A percentile compares a stretch with the other conserved stretches of the same genome.
These are phyloP conservation scores for Diadema setosum DNA, from an alignment of 35 echinoderm and acorn worm species.

Conservation along the genomic window DNA sequence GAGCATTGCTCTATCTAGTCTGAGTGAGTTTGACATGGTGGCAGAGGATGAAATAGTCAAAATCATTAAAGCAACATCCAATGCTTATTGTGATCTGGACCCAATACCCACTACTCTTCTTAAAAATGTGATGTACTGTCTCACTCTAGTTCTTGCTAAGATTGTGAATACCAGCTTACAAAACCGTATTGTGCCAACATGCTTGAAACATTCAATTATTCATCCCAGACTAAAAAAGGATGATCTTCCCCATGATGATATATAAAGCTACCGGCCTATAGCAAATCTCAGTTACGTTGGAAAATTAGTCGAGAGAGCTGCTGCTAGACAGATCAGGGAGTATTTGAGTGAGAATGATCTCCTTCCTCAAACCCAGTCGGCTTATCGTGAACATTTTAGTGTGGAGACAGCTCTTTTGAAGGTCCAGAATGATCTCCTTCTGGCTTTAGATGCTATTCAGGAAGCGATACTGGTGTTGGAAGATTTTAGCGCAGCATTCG, in stretches of 20 bases:
- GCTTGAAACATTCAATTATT: background rate
- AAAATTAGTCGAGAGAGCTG: background rate
- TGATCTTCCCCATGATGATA: background rate
- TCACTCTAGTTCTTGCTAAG: no score
- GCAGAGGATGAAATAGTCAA: background rate
- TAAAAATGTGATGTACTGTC: background rate
- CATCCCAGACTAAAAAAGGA: background rate
- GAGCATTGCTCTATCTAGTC: background rate
- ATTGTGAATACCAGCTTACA: no score
- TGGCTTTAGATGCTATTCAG: background rate
- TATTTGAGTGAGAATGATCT: background rate
- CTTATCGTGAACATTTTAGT: background rate
- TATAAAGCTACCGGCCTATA: background rate
- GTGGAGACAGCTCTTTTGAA: background rate
- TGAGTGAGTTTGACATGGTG: background rate
- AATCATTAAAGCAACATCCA: background rate
- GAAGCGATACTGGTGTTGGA: background rate
- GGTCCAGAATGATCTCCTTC: background rate
- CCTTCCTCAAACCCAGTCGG: background rate
- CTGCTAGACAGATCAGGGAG: background rate
- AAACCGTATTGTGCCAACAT: background rate
- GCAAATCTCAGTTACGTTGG: background rate
- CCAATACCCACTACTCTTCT: background rate
- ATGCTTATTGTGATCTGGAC: background rate
- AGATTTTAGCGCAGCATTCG: conserved; percentile 16